Base-by-base conservation (phyloP, 2,113 vertebrate species). In the Oncorhynchus masou region DNA sequence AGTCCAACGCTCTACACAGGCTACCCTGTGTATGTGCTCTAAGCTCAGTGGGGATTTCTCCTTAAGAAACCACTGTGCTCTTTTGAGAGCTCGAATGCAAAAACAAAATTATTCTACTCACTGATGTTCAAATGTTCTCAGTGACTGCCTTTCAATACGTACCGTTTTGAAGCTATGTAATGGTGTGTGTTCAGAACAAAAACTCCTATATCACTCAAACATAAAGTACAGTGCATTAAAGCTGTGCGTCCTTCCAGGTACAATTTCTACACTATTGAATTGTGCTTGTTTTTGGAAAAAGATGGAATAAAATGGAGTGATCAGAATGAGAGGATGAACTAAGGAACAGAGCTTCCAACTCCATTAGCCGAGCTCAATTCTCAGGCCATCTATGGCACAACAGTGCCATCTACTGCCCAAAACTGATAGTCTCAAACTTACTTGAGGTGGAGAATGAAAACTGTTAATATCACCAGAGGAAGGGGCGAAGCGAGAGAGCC, bases 391-490 rank as follows among this genome's bases (percentile, higher is more conserved):
- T 65, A 72, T 45, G 77, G 85, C 78, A 39, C 91, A 88, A 91
- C 87, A 92, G 82, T 92, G 91, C 89, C 89, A 86, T 89, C 91
- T 92, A 59, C 74, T 87, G 89, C 3, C 54, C 59, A 39, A 11
- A 27, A 29, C 45, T 3, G 29, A 20, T 19, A 68, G 34, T 51
- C 22, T 11, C 31, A 6, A 62, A 19, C 5, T 19, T 7, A 54
- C 9, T 12, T 45, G 9, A 45, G 39, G 9, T 45, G 9, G 9
- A 45, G 39, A 45, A 11, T 45, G 39, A 45, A 9, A 45, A 45
- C 39, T 45, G 39, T 45, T 45, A 45, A 9, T 45, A 45, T 9
- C 39, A 11, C 39, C 8, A 45, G 39, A 9, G 39, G 39, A 45
- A 45, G 39, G 11, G 39, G 39, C 2, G 9, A 45, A 45, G 39